Conservation (phyloP, 2,888 invertebrate species). For the Tenodera sinensis region DNA sequence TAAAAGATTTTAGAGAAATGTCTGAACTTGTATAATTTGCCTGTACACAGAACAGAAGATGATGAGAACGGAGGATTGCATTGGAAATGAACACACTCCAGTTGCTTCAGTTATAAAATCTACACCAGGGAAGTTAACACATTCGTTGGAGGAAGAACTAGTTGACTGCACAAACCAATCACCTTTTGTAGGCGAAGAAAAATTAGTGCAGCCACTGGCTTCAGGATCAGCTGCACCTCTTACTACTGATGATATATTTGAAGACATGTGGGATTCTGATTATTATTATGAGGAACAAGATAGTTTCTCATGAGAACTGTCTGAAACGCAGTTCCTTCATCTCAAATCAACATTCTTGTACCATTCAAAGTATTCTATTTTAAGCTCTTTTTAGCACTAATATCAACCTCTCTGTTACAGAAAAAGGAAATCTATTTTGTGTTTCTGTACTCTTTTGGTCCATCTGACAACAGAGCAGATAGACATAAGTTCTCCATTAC, state of each 20-base stretch:
- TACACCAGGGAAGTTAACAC: not conserved
- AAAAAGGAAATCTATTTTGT: not conserved
- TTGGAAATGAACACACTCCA: not conserved
- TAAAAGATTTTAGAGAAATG: not conserved
- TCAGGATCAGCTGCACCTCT: not conserved
- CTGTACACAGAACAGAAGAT: not conserved
- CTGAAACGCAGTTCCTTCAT: not conserved
- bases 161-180: not conserved
- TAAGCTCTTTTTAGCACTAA: constrained; percentile 3
- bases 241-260: not conserved
- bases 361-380: not conserved
- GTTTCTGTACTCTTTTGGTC: not conserved
- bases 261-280: constrained; percentile 14
- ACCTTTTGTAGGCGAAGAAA: not conserved
- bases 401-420: not conserved
- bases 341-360: not conserved
- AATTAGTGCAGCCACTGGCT: not conserved
- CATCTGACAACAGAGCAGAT: not conserved
- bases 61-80: not conserved
- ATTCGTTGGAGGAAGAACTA: constrained; percentile 6
- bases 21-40: not conserved
- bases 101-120: not conserved
- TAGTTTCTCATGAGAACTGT: constrained; percentile 18
- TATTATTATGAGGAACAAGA: constrained; percentile 13
- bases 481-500: not conserved